Conservation (phyloP, 2,113 vertebrate species). For the Vidua chalybeata region DNA sequence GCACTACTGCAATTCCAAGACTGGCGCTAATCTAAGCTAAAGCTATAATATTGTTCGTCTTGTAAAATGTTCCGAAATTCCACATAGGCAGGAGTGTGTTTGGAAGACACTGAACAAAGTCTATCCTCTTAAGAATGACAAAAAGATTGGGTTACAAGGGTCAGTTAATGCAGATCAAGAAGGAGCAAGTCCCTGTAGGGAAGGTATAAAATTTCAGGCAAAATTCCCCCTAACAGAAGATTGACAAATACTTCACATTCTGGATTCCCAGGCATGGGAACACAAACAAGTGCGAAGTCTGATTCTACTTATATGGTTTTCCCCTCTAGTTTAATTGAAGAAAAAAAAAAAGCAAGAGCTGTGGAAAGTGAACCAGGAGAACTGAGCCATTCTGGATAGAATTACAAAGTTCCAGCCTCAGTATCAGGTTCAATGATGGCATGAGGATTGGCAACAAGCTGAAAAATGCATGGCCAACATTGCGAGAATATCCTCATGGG, state of each 20-base stretch:
- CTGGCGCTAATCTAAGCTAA: background rate
- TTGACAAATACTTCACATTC: background rate
- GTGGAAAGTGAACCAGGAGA: constrained; percentile 68
- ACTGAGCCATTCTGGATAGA: constrained; percentile 56
- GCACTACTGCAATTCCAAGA: background rate
- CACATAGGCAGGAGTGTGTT: background rate
- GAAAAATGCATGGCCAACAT: constrained; percentile 64
- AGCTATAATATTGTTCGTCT: background rate
- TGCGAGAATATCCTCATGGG: constrained; percentile 51
- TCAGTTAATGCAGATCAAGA: background rate
- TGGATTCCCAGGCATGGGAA: background rate
- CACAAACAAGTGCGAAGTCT: background rate
- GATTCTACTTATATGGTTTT: background rate
- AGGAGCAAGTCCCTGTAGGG: background rate
- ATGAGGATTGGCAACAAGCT: constrained; percentile 72
- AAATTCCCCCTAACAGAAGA: background rate
- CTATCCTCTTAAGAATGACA: background rate
- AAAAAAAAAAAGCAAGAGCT: constrained; percentile 68
- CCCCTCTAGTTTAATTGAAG: constrained; percentile 62
- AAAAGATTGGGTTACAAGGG: background rate
- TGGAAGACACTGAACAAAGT: background rate
- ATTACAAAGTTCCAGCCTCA: constrained; percentile 64
- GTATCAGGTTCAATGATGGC: constrained; percentile 67
- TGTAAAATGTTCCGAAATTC: background rate
- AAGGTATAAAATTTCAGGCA: background rate